phyloP scores from a whole-genome alignment of 2,113 vertebrate genomes.

The Crotalus viridis region DNA sequence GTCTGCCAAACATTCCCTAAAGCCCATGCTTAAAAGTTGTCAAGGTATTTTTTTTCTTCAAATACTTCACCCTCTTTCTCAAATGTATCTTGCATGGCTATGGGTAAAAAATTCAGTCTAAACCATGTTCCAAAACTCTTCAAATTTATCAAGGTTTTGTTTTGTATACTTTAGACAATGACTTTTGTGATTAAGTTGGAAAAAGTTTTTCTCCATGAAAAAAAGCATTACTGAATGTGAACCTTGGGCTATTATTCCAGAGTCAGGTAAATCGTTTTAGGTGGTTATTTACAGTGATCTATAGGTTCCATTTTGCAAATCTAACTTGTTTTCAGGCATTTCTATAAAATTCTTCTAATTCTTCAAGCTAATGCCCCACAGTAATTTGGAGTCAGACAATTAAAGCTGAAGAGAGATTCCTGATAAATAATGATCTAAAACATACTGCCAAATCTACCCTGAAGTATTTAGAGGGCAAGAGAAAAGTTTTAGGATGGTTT shows the following conservation, averaged over 20 bases:
- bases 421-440: not conserved
- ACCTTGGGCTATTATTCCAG: not conserved
- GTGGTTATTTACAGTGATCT: not conserved
- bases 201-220: no score
- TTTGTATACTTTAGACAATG: no score
- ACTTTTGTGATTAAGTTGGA: not conserved
- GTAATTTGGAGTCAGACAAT: not conserved
- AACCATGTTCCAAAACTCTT: not conserved
- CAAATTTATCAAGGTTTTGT: not conserved
- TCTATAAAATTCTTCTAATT: not conserved
- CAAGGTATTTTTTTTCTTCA: not conserved
- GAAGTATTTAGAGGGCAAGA: not conserved
- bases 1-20: not conserved
- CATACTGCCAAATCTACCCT: not conserved
- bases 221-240: no score
- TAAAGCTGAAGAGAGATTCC: not conserved
- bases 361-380: not conserved
- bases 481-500: not conserved
- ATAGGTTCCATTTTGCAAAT: not conserved
- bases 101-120: not conserved
- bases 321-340: not conserved
- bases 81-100: not conserved
- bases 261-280: not conserved
- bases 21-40: not conserved
- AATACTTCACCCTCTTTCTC: not conserved